Percentiles rank a stretch among this genome's conserved stretches.
These are phyloP conservation scores for Myotis daubentonii DNA, from an alignment of 2,797 vertebrate genomes.

Conservation along the genomic window DNA sequence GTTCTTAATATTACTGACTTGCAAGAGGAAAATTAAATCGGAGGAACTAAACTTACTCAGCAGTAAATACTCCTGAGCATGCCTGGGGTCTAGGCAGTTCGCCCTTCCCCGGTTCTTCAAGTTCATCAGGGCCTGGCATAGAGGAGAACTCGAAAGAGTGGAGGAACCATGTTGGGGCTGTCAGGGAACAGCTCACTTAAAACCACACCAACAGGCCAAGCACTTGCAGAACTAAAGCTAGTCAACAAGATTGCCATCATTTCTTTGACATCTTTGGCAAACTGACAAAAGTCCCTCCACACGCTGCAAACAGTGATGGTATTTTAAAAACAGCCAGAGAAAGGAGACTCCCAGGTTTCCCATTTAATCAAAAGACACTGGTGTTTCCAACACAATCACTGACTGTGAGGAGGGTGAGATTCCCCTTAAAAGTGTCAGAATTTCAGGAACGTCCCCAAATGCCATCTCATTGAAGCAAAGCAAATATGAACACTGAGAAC, in stretches of 20 bases:
- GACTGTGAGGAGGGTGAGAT: neutral
- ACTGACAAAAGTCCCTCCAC: neutral
- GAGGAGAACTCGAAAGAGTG: no score
- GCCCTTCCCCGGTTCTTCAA: neutral
- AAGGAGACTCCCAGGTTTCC: neutral
- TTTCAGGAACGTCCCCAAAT: neutral
- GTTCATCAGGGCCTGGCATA: fast-evolving
- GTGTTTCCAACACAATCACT: neutral
- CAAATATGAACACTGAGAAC: neutral
- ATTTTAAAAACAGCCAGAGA: neutral
- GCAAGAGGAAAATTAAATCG: neutral
- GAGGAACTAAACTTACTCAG: fast-evolving
- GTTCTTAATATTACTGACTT: neutral
- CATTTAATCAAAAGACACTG: neutral
- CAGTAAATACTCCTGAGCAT: neutral
- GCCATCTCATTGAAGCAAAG: neutral
- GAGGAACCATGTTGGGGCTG: no score
- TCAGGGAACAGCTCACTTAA: neutral
- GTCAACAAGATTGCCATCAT: neutral
- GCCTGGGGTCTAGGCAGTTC: neutral
- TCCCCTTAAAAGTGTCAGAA: neutral
- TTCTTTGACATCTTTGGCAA: neutral
- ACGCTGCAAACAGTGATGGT: neutral
- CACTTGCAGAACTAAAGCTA: neutral
- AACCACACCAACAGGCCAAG: neutral